A percentile compares a stretch with the other conserved stretches of the same genome.
These are phyloP conservation scores for Heliconius erato DNA, from an alignment of 2,888 invertebrate species.

Conservation along the genomic window DNA sequence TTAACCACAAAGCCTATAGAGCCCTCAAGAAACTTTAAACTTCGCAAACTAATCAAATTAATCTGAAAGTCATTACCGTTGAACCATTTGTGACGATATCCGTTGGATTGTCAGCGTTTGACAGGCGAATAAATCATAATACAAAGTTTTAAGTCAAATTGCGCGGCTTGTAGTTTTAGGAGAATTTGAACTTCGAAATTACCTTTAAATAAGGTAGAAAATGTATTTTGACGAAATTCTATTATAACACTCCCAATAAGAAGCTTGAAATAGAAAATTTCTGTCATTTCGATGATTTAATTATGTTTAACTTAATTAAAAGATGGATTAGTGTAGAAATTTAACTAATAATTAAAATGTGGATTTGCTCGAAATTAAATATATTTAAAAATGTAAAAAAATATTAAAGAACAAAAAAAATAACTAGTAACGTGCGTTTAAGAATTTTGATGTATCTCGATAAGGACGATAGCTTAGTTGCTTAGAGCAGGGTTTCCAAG, in stretches of 20 bases:
- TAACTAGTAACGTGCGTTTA: no score
- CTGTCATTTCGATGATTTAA: constrained; percentile 14
- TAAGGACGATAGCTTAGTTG: no score
- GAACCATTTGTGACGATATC: constrained; percentile 46
- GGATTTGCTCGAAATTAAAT: neutral
- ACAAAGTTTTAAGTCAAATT: constrained; percentile 10
- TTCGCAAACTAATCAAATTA: constrained; percentile 51
- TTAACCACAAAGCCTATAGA: neutral
- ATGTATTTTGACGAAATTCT: neutral
- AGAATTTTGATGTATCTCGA: no score
- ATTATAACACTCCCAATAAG: constrained; percentile 1
- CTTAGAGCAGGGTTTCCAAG: no score
- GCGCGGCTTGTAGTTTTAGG: neutral
- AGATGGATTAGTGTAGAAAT: constrained; percentile 12
- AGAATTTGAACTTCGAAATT: neutral
- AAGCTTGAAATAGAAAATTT: neutral
- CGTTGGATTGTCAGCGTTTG: constrained; percentile 45
- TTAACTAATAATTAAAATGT: neutral
- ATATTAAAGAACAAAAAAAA: no score
- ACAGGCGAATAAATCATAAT: constrained; percentile 43
- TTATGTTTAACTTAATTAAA: constrained; percentile 16
- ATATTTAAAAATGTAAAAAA: neutral
- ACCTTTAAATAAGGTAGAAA: neutral
- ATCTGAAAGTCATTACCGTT: constrained; percentile 51
- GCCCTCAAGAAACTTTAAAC: constrained; percentile 27